Conservation (phyloP, 2,888 invertebrate species). For the Hypolimnas misippus region DNA sequence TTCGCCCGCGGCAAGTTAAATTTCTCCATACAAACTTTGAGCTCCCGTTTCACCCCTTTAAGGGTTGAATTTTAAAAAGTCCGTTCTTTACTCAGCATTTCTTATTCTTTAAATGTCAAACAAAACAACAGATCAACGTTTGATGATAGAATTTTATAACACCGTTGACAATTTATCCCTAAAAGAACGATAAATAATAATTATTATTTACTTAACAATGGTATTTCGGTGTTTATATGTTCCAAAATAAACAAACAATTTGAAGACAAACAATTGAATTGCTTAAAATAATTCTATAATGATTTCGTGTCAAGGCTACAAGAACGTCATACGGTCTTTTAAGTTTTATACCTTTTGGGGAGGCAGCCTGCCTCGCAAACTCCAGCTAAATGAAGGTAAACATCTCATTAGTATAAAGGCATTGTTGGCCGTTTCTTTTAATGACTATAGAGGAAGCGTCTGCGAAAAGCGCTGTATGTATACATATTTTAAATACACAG, state of each 20-base stretch:
- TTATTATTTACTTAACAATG: too few relatives aligned
- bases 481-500: background rate
- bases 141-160: too few relatives aligned
- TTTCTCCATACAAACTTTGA: too few relatives aligned
- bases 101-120: too few relatives aligned
- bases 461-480: constrained; percentile 18
- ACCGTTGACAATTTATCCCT: too few relatives aligned
- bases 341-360: constrained; percentile 17
- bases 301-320: constrained; percentile 25
- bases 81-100: too few relatives aligned
- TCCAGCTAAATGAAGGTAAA: constrained; percentile 39
- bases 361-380: constrained; percentile 23
- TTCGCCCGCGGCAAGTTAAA: too few relatives aligned
- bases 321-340: constrained; percentile 20
- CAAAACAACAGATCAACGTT: too few relatives aligned
- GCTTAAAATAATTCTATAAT: background rate
- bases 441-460: constrained; percentile 37
- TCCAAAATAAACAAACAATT: background rate
- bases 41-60: too few relatives aligned
- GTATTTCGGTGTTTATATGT: too few relatives aligned
- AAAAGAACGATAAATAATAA: too few relatives aligned
- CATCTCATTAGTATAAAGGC: constrained; percentile 41
- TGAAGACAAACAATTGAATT: background rate
- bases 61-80: too few relatives aligned
- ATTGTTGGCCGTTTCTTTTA: constrained; percentile 40